Percentiles rank a stretch among this genome's conserved stretches.
These are phyloP conservation scores for Athalia circularis DNA, from an alignment of 2,888 invertebrate species.

Conservation along the genomic window DNA sequence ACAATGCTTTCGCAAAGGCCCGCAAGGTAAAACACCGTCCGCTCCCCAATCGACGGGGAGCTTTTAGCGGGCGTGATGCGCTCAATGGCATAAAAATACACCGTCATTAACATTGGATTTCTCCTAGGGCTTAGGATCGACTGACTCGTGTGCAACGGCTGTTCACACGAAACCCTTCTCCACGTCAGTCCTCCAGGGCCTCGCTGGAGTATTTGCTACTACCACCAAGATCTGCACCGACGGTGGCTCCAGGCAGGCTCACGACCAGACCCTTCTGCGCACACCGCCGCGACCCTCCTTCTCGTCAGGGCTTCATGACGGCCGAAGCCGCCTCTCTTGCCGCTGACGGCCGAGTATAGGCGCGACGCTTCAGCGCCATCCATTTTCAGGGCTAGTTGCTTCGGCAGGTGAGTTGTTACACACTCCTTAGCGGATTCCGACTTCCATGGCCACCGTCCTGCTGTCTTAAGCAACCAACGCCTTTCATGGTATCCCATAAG, in stretches of 20 bases:
- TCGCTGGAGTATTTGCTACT: constrained; percentile 8
- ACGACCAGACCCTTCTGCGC: constrained; percentile 77
- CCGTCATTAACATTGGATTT: too few species aligned
- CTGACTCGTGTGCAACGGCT: too few species aligned
- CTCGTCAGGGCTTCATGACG: constrained; percentile 75
- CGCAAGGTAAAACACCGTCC: too few species aligned
- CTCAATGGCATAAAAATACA: too few species aligned
- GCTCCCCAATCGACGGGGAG: too few species aligned
- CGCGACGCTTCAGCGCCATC: constrained; percentile 78
- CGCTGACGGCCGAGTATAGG: constrained; percentile 73
- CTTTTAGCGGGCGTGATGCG: too few species aligned
- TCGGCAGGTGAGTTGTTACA: constrained; percentile 79
- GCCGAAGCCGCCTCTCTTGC: constrained; percentile 38
- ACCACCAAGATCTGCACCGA: constrained; percentile 80
- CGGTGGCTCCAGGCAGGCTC: constrained; percentile 76
- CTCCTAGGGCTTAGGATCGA: constrained; percentile 52
- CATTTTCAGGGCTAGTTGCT: constrained; percentile 81
- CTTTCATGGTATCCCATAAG: constrained; percentile 76
- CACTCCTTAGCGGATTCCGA: constrained; percentile 75
- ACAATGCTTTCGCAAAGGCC: too few species aligned
- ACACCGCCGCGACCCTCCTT: neutral
- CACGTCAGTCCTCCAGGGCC: too few species aligned
- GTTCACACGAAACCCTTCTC: too few species aligned
- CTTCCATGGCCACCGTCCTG: constrained; percentile 87
- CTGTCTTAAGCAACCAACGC: constrained; percentile 79